phyloP scores from a whole-genome alignment of 1,140 invertebrate genomes.

The Popillia japonica region DNA sequence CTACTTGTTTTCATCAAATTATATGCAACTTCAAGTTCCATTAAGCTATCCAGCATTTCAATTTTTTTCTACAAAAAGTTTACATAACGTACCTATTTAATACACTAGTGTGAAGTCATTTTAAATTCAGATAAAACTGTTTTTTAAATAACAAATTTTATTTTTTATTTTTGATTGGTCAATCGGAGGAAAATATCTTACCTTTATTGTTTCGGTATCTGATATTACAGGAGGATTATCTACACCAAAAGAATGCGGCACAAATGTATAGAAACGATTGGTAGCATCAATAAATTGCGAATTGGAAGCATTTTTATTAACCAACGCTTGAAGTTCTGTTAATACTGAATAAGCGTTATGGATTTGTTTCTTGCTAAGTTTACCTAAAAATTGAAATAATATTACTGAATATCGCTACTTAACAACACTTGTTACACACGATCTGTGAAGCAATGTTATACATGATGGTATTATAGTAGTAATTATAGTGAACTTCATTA shows the following conservation, averaged over 20 bases:
- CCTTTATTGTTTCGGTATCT: slow-evolving; percentile 78
- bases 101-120: too few species aligned
- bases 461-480: too few species aligned
- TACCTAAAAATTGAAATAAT: slow-evolving; percentile 66
- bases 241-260: slow-evolving; percentile 94
- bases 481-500: too few species aligned
- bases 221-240: slow-evolving; percentile 84
- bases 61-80: slow-evolving; percentile 71
- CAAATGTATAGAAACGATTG: slow-evolving; percentile 84
- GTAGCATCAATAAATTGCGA: slow-evolving; percentile 81
- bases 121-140: too few species aligned
- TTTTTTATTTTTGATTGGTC: too few species aligned
- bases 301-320: slow-evolving; percentile 58
- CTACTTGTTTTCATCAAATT: slow-evolving; percentile 76
- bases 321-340: slow-evolving; percentile 75
- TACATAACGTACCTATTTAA: not conserved
- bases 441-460: too few species aligned
- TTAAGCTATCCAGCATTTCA: slow-evolving; percentile 90
- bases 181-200: slow-evolving; percentile 53
- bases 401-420: too few species aligned
- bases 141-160: too few species aligned
- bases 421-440: too few species aligned
- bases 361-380: slow-evolving; percentile 92
- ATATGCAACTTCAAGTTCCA: slow-evolving; percentile 96
- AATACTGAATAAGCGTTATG: slow-evolving; percentile 85